These are phyloP conservation scores for Morphnarchus princeps DNA, from an alignment of 2,113 vertebrate species.

Conservation along the genomic window DNA sequence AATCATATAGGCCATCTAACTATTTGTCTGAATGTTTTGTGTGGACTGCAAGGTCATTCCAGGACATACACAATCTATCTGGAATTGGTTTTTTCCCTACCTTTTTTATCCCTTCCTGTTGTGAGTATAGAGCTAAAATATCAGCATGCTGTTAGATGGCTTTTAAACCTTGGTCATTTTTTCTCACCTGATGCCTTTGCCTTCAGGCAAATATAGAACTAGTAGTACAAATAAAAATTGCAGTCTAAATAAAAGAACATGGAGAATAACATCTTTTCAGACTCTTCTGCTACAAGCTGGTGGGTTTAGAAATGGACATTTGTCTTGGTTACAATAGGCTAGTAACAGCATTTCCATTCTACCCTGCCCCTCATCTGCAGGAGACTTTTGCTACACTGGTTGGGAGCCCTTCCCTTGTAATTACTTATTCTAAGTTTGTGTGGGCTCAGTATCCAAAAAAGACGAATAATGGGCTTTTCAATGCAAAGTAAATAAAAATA, in stretches of 20 bases:
- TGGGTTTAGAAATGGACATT: neutral
- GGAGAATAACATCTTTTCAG: neutral
- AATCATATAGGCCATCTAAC: neutral
- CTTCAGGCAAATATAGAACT: neutral
- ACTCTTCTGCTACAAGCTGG: neutral
- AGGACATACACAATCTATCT: neutral
- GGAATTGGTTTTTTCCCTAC: fast-evolving
- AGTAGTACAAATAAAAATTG: neutral
- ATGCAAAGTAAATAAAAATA: neutral
- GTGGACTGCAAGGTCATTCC: neutral
- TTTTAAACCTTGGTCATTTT: neutral
- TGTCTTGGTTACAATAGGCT: neutral
- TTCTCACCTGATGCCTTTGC: neutral
- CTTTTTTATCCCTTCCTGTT: neutral
- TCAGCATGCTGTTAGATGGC: neutral
- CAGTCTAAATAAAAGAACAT: neutral
- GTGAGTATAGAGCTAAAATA: neutral
- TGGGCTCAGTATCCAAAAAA: neutral
- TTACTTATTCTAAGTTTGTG: fast-evolving
- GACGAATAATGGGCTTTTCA: neutral
- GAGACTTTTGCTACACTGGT: fast-evolving
- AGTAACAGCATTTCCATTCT: fast-evolving
- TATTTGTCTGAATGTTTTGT: neutral
- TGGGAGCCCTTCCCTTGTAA: neutral
- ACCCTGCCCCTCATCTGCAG: neutral